Conservation (phyloP, 2,113 vertebrate species). For the Ctenodactylus gundi region DNA sequence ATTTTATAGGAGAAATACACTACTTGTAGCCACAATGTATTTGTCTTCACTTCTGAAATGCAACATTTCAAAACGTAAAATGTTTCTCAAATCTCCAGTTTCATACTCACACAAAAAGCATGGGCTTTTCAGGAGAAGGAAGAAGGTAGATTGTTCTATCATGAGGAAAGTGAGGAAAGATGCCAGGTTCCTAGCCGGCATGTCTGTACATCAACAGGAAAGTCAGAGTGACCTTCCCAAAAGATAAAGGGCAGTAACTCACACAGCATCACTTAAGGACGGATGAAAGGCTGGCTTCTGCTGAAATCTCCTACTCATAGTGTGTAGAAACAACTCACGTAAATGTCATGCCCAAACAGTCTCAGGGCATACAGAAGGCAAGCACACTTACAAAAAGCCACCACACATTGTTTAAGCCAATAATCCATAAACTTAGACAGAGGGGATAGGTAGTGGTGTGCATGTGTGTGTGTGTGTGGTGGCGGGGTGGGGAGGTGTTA, state of each 20-base stretch:
- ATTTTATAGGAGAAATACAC: no score
- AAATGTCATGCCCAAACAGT: background rate
- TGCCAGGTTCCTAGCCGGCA: background rate
- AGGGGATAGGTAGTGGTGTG: background rate
- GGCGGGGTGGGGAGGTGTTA: background rate
- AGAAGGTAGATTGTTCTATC: no score
- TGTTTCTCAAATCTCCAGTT: background rate
- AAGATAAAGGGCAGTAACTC: background rate
- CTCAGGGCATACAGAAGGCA: background rate
- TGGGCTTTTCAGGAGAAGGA: background rate
- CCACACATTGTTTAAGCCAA: background rate
- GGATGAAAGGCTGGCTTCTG: background rate
- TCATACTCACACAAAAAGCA: background rate
- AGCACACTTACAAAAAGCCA: background rate
- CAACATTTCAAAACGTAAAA: constrained; percentile 12
- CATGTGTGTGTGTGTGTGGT: no score
- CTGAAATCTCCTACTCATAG: background rate
- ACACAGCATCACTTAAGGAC: background rate
- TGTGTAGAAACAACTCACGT: background rate
- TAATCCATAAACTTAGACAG: background rate
- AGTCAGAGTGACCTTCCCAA: constrained; percentile 18
- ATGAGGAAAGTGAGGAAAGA: background rate
- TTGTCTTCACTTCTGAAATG: background rate
- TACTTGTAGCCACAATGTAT: background rate
- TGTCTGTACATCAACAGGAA: background rate